Evolutionary conservation across 2,888 invertebrate genomes (phyloP), one percentile per base, ranked within the genome.

Genomic region (Morpho deidamia): DNA sequence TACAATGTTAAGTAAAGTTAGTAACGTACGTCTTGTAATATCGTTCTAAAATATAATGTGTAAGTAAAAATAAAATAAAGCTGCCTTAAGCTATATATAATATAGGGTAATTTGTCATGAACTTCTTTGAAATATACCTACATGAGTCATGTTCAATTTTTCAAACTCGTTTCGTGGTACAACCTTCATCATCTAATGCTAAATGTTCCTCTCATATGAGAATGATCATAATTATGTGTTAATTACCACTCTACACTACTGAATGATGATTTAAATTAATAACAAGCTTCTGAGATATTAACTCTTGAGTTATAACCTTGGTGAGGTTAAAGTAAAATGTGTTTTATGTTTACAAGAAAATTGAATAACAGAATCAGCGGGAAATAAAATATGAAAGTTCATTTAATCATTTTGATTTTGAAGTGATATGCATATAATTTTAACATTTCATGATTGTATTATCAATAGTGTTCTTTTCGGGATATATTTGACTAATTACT

Each of bases 221-320:
- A 44, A 71, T 74, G 72, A 75, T 76, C 76, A 70, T 74, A 75
- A 78, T 76, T 71, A 74, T 70, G 70, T 74, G 78, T 65, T 78
- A 76, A 79, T 76, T 74, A 77, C 68, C 32, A 63, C 64, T 62
- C 66, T 65, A 64, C 63, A 60, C 65, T 65, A 67, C 55, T 66
- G 63, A 59, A 64, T 61, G 62, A 62, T 60, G 61, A 64, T 60
- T 62, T 54, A 58, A 53, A 53, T 58, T 70, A 63, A 72, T 56
- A 56, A 56, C 51, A 35, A 40, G 50, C 43, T 50, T 32, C 50
- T 43, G 43, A 48, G 40, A 34, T 41, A 48, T 48, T 10, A 40
- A 40, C 48, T 11, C 11, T 33, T 39, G 47, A 40, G 12, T 32
- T 10, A 39, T 41, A 40, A 11, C 33, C 33, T 48, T 34, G n/a